phyloP scores from a whole-genome alignment of 1,140 invertebrate genomes.

The Euschistus heros region DNA sequence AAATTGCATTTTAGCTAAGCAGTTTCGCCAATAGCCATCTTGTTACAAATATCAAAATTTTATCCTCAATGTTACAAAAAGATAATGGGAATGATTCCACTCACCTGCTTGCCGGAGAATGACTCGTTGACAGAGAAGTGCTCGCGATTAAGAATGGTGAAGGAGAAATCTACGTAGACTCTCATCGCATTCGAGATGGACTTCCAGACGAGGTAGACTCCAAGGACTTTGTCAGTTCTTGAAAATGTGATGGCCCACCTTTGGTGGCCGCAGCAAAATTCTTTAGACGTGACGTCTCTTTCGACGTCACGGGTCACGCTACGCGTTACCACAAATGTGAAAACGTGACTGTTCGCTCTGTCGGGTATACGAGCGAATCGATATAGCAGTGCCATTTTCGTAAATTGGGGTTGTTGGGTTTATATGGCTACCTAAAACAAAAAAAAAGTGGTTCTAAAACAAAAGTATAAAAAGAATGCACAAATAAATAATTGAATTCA shows the following conservation, averaged over 20 bases:
- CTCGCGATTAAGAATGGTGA: slow-evolving; percentile 72
- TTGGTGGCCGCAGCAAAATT: slow-evolving; percentile 75
- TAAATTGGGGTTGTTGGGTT: background rate
- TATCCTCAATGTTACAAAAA: background rate
- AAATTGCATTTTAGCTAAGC: no score
- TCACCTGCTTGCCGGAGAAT: slow-evolving; percentile 62
- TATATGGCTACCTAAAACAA: background rate
- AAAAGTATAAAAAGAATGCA: background rate
- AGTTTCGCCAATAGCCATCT: no score
- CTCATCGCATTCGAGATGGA: slow-evolving; percentile 61
- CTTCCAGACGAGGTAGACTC: slow-evolving; percentile 70
- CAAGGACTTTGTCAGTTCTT: slow-evolving; percentile 64
- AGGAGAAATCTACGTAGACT: slow-evolving; percentile 72
- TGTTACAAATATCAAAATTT: no score
- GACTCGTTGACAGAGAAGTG: slow-evolving; percentile 77
- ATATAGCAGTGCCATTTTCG: slow-evolving; percentile 68
- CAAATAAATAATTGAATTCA: no score
- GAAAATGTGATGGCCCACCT: slow-evolving; percentile 79
- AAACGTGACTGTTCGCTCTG: slow-evolving; percentile 71
- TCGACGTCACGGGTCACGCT: slow-evolving; percentile 67
- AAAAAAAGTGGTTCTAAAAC: background rate
- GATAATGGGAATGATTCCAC: background rate
- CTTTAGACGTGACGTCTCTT: slow-evolving; percentile 70
- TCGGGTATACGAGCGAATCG: slow-evolving; percentile 74
- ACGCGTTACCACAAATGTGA: slow-evolving; percentile 71